Evolutionary conservation across 1,140 invertebrate species (phyloP), one percentile per base, ranked within the genome.

Genomic region (Drosophila kurseongensis): DNA sequence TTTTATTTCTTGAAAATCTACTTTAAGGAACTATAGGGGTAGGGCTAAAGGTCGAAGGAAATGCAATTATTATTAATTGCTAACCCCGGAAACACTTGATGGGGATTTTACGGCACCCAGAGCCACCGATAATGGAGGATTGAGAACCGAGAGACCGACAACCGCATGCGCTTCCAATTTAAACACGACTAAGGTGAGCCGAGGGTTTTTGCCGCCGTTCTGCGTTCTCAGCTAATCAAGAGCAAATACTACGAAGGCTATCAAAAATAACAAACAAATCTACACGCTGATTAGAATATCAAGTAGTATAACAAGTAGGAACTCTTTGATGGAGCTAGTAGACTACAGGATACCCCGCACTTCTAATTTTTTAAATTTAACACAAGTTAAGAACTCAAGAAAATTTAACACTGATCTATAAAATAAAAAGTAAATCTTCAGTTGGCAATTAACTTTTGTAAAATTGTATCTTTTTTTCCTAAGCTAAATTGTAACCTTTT

Each of bases 261-360:
- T 75, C 83, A 81, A 32, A 69, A 71, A 71, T 66, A 71, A 78
- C 52, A 77, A 74, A 58, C 80, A 85, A 85, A 63, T 86, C 57
- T 80, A 65, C 63, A 69, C 42, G 29, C 83, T 89, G 83, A 88
- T 88, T 88, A 86, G 83, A 86, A 86, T 88, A 76, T 80, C 67
- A 73, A 82, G 75, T 68, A 51, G 59, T 68, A 65, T 35, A 51
- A 63, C 59, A 68, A 63, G 60, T 52, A 44, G 32, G 32, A 38
- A 45, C 7, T 68, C 32, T 52, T 14, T 0, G 10, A 0, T 1
- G 5, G 4, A 16, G 9, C 4, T 12, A 42, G 1, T 23, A 0
- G 29, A 65, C 47, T 5, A 4, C 1, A 10, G 3, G n/a, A 51
- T 65, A 67, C 45, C 29, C 10, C 14, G 13, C 42, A 50, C 7